Evolutionary conservation across 2,113 vertebrate genomes (phyloP).

Genomic region (Telmatochromis sp.): DNA sequence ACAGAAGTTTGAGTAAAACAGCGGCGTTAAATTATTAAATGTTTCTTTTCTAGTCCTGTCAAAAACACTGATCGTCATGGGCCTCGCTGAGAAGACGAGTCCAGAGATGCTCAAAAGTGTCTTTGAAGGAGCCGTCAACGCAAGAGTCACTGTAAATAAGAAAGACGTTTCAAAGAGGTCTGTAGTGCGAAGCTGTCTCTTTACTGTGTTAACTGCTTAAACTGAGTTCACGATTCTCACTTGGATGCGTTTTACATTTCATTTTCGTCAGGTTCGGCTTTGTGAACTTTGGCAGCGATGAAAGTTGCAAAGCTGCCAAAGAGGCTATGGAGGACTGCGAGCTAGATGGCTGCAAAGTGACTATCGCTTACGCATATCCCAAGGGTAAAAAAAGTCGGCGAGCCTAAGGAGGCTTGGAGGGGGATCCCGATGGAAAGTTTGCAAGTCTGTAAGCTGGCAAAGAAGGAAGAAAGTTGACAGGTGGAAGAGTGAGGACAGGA

Average conservation of each 20-base stretch:
- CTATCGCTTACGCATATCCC: constrained; percentile 79
- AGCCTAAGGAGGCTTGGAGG: background rate
- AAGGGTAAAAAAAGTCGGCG: constrained; percentile 62
- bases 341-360: constrained; percentile 87
- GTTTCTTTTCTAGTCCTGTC: constrained; percentile 60
- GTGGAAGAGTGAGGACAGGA: background rate
- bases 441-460: constrained; percentile 40
- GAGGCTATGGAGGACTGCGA: constrained; percentile 86
- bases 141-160: constrained; percentile 78
- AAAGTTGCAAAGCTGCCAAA: constrained; percentile 84
- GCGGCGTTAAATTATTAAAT: background rate
- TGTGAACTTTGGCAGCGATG: constrained; percentile 83
- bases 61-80: constrained; percentile 84
- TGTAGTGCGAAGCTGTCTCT: background rate
- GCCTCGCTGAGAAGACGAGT: constrained; percentile 83
- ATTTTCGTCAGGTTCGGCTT: constrained; percentile 81
- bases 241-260: background rate
- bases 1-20: background rate
- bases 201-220: background rate
- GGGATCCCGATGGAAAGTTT: background rate
- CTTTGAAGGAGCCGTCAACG: constrained; percentile 81
- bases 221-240: background rate
- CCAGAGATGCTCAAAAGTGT: constrained; percentile 81
- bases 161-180: constrained; percentile 86
- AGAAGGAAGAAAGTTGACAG: background rate